phyloP scores from a whole-genome alignment of 2,113 vertebrate species.

The Illadopsis cleaveri region DNA sequence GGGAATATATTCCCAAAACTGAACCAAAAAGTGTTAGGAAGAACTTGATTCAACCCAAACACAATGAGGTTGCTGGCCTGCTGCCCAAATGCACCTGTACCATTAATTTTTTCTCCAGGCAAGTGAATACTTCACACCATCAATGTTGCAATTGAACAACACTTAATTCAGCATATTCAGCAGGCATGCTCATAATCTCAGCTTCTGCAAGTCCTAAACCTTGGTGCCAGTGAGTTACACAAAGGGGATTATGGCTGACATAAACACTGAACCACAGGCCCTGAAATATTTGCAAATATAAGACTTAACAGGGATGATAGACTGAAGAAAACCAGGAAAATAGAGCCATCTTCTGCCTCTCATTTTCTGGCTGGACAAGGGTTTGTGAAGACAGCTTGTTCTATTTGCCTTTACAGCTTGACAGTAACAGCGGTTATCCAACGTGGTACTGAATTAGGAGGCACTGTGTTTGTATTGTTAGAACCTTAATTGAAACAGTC shows the following conservation, averaged over 20 bases:
- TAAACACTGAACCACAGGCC: background rate
- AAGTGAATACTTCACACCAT: background rate
- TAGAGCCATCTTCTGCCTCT: background rate
- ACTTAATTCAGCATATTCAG: background rate
- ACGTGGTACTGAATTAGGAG: conserved; percentile 59
- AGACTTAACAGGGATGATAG: background rate
- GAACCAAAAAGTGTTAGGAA: background rate
- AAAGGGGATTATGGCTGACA: background rate
- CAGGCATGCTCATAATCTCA: background rate
- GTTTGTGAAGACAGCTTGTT: background rate
- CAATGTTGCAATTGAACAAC: background rate
- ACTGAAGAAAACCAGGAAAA: background rate
- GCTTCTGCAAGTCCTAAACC: background rate
- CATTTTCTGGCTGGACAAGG: background rate
- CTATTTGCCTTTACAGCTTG: conserved; percentile 30
- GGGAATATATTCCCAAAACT: background rate
- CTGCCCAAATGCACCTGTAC: no score
- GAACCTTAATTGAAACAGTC: conserved; percentile 69
- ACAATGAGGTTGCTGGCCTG: no score
- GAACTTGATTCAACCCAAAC: background rate
- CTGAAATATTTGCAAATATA: background rate
- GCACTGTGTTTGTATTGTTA: conserved; percentile 71
- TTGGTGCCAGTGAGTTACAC: background rate
- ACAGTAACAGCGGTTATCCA: conserved; percentile 31
- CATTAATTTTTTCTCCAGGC: background rate